Evolutionary conservation across 2,797 vertebrate genomes (phyloP).

Genomic region (Anguilla pacifica): DNA sequence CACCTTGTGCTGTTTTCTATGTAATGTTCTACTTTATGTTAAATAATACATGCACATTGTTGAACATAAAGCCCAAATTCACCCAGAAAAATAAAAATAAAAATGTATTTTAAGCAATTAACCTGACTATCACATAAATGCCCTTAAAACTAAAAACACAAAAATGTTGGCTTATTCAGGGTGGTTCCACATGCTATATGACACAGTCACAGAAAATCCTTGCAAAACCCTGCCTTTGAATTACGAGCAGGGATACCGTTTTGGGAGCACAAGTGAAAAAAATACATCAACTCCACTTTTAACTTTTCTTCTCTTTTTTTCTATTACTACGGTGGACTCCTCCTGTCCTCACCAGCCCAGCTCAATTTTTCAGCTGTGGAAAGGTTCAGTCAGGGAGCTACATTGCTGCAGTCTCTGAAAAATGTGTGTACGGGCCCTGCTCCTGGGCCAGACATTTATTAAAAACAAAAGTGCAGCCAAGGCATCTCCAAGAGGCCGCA

Average conservation of each 20-base stretch:
- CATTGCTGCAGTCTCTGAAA: slow-evolving; percentile 13
- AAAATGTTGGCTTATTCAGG: slow-evolving; percentile 37
- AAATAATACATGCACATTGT: slow-evolving; percentile 27
- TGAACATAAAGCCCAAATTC: slow-evolving; percentile 19
- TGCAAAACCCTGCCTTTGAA: slow-evolving; percentile 12
- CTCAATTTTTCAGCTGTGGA: slow-evolving; percentile 18
- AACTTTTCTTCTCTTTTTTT: neutral
- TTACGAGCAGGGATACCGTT: slow-evolving; percentile 20
- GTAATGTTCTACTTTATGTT: slow-evolving; percentile 8
- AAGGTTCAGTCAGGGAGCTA: slow-evolving; percentile 12
- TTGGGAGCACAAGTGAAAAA: slow-evolving; percentile 21
- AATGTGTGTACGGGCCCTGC: slow-evolving; percentile 28
- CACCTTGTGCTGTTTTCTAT: slow-evolving; percentile 19
- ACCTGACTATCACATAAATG: slow-evolving; percentile 36
- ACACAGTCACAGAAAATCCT: slow-evolving; percentile 25
- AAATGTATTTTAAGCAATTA: slow-evolving; percentile 38
- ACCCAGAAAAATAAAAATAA: slow-evolving; percentile 35
- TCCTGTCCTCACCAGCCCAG: neutral
- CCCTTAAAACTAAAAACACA: slow-evolving; percentile 36
- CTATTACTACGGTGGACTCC: slow-evolving; percentile 2
- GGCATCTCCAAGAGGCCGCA: slow-evolving; percentile 13
- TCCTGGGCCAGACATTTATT: slow-evolving; percentile 31
- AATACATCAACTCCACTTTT: slow-evolving; percentile 16
- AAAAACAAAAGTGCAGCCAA: slow-evolving; percentile 29
- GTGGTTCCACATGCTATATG: slow-evolving; percentile 3